Evolutionary conservation across 2,113 vertebrate species (phyloP).

Genomic region (Cathartes aura): DNA sequence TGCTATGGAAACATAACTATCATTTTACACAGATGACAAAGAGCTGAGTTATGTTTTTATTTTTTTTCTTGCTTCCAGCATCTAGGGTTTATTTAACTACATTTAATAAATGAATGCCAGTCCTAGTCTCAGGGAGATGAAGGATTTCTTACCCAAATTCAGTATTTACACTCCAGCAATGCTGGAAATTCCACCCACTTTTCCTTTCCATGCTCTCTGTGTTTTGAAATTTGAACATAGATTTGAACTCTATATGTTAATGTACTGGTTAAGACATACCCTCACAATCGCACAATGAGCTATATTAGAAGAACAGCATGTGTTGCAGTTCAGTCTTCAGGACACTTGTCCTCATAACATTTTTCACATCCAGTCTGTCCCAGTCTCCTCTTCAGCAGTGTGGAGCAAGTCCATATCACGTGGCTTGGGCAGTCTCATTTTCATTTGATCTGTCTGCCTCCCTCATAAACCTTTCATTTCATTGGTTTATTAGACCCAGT

Average conservation of each 20-base stretch:
- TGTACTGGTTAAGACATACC: neutral
- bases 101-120: neutral
- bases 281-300: neutral
- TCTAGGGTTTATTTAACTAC: neutral
- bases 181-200: neutral
- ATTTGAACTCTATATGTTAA: neutral
- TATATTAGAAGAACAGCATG: neutral
- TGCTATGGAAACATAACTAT: conserved; percentile 73
- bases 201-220: neutral
- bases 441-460: neutral
- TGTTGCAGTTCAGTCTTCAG: neutral
- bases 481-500: neutral
- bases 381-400: neutral
- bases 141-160: neutral
- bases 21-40: conserved; percentile 30
- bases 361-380: neutral
- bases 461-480: neutral
- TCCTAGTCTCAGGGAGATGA: neutral
- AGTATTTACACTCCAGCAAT: neutral
- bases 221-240: neutral
- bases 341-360: neutral
- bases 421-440: neutral
- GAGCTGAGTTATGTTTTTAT: neutral
- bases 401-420: neutral
- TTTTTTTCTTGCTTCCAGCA: neutral